Evolutionary conservation across 2,113 vertebrate genomes (phyloP), one percentile per base, ranked within the genome.

Genomic region (Gasterosteus aculeatus): DNA sequence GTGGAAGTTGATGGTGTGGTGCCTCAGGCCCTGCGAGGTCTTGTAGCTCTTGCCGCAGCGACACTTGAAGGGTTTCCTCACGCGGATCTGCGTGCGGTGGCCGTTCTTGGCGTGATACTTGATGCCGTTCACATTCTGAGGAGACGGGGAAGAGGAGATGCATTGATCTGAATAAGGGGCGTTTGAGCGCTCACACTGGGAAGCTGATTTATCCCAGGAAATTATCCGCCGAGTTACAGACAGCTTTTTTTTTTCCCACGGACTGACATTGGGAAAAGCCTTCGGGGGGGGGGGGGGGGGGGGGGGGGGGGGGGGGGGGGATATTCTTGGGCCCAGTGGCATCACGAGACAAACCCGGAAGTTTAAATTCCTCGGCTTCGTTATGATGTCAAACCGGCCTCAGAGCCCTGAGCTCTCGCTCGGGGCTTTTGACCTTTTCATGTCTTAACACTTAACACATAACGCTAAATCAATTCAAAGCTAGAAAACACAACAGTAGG

Each of bases 11-110:
- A 99, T 98, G 95, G 98, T 99, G 93, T 99, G 98, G 93, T 99
- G 98, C 87, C 97, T 95, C 93, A 99, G 96, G 86, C 98, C 98
- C 95, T 99, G 98, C 89, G 97, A 97, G 88, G 97, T 99, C 96
- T 99, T 99, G 95, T 99, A 99, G 95, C 98, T 99, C 95, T 99
- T 99, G 44, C 98, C 97, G n/a, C 98, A 99, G 88, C 98, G 98
- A 88, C 98, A 99, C 86, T 99, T 99, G 93, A 97, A 99, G 42
- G 97, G 97, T 87, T 99, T 99, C 92, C 98, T 96, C 83, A 99
- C 97, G 1, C 98, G 97, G 85, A 99, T 98, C 94, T 99, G 98
- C 1, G 98, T 99, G 92, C 98, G 95, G 95, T 99, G 98, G 77
- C 98, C 98, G 6, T 99, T 99, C 94, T 99, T 99, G 90, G 98